Evolutionary conservation across 2,888 invertebrate genomes (phyloP).

Genomic region (Eilema griseolum): DNA sequence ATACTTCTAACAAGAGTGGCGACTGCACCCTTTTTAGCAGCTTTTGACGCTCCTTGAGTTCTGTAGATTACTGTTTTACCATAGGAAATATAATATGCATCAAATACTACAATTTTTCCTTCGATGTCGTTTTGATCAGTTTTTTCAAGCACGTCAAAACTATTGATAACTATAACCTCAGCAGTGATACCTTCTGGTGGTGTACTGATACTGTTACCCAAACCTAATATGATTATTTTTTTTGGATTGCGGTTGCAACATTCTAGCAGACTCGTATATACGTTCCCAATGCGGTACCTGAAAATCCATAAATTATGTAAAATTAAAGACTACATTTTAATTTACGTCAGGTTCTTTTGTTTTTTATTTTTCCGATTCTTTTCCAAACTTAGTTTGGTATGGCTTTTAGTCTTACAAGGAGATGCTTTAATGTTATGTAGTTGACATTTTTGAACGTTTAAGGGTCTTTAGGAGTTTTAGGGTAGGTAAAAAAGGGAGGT

Average conservation of each 20-base stretch:
- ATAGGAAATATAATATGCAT: slow-evolving; percentile 89
- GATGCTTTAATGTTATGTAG: too few relatives aligned
- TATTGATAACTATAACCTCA: slow-evolving; percentile 89
- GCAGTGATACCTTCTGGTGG: slow-evolving; percentile 90
- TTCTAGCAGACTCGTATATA: slow-evolving; percentile 88
- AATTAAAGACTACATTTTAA: not conserved
- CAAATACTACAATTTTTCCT: slow-evolving; percentile 92
- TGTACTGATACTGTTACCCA: slow-evolving; percentile 90
- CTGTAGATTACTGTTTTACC: slow-evolving; percentile 89
- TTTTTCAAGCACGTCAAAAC: slow-evolving; percentile 89
- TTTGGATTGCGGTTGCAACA: slow-evolving; percentile 88
- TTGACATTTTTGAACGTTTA: too few relatives aligned
- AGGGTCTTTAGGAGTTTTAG: too few relatives aligned
- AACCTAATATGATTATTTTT: slow-evolving; percentile 89
- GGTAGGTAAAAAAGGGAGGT: too few relatives aligned
- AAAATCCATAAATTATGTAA: slow-evolving; percentile 28
- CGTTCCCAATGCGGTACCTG: slow-evolving; percentile 83
- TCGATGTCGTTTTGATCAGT: slow-evolving; percentile 78
- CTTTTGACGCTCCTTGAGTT: slow-evolving; percentile 88
- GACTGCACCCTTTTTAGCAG: slow-evolving; percentile 91
- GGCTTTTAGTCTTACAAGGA: too few relatives aligned
- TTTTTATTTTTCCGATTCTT: too few relatives aligned
- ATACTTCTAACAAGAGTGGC: slow-evolving; percentile 91
- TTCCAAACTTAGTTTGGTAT: too few relatives aligned
- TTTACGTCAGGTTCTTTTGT: too few relatives aligned